These are phyloP conservation scores for Fistularia commersonii DNA, from an alignment of 2,797 vertebrate species.

Conservation along the genomic window DNA sequence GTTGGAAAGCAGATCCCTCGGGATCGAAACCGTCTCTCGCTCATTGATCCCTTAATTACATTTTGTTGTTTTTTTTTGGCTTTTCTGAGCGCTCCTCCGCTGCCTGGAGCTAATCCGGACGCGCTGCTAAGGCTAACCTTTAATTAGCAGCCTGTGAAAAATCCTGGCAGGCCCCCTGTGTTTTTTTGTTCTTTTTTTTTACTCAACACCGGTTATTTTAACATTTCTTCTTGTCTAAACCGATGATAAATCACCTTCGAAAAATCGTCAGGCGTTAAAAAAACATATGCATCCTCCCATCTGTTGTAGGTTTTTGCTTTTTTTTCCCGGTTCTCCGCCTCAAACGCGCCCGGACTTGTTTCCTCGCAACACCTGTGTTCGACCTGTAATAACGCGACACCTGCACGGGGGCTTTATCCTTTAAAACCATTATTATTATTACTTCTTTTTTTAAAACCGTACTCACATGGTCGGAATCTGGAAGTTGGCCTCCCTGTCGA, in stretches of 20 bases:
- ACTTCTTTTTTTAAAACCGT: conserved; percentile 15
- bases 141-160: conserved; percentile 28
- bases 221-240: neutral
- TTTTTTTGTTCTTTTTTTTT: too few species aligned
- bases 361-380: conserved; percentile 58
- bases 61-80: too few species aligned
- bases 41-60: too few species aligned
- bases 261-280: conserved; percentile 3
- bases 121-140: conserved; percentile 8
- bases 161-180: too few species aligned
- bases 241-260: conserved; percentile 14
- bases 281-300: conserved; percentile 14
- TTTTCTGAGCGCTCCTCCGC: neutral
- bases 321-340: conserved; percentile 4
- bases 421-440: neutral
- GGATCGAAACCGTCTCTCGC: too few species aligned
- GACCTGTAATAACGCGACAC: conserved; percentile 76
- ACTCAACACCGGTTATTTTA: too few species aligned
- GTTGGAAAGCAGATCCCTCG: too few species aligned
- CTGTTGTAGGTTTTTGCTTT: conserved; percentile 14
- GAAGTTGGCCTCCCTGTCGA: conserved; percentile 81
- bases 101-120: neutral
- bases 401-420: conserved; percentile 40
- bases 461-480: conserved; percentile 82
- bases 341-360: conserved; percentile 64